Evolutionary conservation across 2,113 vertebrate genomes (phyloP).

Genomic region (Pithys albifrons): DNA sequence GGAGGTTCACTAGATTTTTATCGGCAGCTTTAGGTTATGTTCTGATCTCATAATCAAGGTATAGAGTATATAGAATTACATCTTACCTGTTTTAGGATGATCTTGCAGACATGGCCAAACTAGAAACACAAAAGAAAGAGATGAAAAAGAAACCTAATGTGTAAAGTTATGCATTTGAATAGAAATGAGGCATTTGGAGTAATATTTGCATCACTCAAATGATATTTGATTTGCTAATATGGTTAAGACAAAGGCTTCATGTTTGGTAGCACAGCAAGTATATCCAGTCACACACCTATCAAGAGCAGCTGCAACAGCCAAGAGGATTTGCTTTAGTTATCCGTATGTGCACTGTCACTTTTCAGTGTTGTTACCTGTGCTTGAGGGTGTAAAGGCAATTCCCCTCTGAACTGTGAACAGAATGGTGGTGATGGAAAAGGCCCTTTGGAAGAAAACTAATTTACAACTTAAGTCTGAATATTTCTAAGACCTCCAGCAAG

Average conservation of each 20-base stretch:
- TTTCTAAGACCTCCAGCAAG: background rate
- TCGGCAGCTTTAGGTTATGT: background rate
- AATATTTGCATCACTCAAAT: background rate
- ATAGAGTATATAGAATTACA: background rate
- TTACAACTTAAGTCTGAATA: background rate
- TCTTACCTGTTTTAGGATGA: background rate
- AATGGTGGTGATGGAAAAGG: background rate
- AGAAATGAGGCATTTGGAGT: background rate
- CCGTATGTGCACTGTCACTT: background rate
- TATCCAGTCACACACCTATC: background rate
- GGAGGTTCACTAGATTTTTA: background rate
- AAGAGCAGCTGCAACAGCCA: background rate
- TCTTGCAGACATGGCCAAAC: background rate
- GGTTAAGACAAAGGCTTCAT: background rate
- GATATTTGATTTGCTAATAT: background rate
- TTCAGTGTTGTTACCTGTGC: background rate
- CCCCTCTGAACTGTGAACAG: background rate
- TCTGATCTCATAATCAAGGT: background rate
- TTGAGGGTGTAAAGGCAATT: background rate
- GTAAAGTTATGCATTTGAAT: background rate
- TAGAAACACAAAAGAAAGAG: background rate
- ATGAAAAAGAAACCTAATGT: background rate
- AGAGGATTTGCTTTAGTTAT: background rate
- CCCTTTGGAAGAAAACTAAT: constrained; percentile 1
- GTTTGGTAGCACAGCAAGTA: background rate